These are phyloP conservation scores for Spilosoma lubricipeda DNA, from an alignment of 2,888 invertebrate species.

Conservation along the genomic window DNA sequence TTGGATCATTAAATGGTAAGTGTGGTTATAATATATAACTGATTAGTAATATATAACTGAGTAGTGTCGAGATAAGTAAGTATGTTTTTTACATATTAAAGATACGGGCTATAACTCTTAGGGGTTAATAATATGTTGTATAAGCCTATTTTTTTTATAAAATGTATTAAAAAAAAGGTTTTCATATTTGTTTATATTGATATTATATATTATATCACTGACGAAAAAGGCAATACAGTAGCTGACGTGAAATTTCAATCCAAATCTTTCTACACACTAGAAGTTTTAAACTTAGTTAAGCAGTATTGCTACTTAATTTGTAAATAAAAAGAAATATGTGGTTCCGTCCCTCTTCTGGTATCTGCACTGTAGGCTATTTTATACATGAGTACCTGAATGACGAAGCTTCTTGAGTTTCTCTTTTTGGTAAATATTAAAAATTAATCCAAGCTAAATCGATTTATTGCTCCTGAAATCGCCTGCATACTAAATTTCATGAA, in stretches of 20 bases:
- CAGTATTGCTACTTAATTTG: neutral
- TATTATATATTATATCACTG: no score
- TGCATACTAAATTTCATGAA: no score
- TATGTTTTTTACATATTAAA: no score
- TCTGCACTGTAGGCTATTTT: no score
- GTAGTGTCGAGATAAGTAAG: no score
- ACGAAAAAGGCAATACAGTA: neutral
- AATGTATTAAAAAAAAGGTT: no score
- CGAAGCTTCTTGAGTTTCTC: no score
- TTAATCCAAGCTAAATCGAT: no score
- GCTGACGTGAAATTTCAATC: neutral
- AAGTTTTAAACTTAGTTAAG: neutral
- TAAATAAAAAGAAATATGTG: neutral
- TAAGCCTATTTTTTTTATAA: neutral
- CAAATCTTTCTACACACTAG: neutral
- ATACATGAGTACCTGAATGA: no score
- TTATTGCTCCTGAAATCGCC: no score
- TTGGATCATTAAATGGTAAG: slow-evolving; percentile 60
- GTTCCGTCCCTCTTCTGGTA: neutral
- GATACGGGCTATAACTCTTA: neutral
- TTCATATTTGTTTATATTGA: no score
- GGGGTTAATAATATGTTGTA: neutral
- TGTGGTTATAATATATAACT: slow-evolving; percentile 11
- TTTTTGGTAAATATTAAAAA: no score
- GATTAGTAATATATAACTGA: neutral